These are phyloP conservation scores for Dicerorhinus sumatrensis DNA, from an alignment of 2,113 vertebrate species.

Conservation along the genomic window DNA sequence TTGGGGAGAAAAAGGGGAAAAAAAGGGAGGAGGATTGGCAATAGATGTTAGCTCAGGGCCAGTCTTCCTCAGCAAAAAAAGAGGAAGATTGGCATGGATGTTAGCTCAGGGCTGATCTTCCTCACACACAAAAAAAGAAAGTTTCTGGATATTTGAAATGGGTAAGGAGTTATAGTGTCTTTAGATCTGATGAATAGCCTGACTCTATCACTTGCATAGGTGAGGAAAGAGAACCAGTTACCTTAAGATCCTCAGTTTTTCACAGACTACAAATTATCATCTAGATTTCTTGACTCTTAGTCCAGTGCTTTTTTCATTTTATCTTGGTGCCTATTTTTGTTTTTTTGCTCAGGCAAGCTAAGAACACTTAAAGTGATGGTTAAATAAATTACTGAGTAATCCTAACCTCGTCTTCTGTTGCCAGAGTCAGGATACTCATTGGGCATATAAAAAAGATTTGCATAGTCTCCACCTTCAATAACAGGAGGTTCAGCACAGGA, in stretches of 20 bases:
- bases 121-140: no score
- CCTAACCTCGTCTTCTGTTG: background rate
- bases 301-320: background rate
- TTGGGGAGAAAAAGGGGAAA: no score
- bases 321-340: background rate
- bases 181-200: background rate
- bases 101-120: no score
- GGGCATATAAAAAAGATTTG: background rate
- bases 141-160: background rate
- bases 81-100: no score
- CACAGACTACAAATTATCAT: background rate
- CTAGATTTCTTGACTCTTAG: background rate
- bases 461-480: background rate
- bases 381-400: conserved; percentile 33
- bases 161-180: background rate
- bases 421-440: background rate
- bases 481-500: background rate
- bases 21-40: no score
- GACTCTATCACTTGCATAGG: background rate
- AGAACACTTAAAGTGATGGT: background rate
- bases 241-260: background rate
- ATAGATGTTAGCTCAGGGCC: no score
- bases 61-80: no score
- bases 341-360: background rate
- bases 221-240: background rate